These are phyloP conservation scores for Apodemus agrarius DNA, from an alignment of 2,797 vertebrate genomes.

Conservation along the genomic window DNA sequence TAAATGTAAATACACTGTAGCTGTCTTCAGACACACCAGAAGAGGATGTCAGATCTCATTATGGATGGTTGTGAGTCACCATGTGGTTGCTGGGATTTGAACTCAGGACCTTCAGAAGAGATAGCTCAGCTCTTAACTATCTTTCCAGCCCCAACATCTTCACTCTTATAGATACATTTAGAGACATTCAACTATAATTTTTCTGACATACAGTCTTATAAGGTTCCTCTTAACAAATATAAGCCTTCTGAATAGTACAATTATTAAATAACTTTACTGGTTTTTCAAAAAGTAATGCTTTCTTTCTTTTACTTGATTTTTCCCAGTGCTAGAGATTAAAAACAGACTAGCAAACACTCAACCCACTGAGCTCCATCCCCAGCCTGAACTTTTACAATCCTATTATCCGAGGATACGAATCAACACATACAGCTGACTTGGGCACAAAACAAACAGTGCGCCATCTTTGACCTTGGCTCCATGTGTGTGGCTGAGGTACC, in stretches of 20 bases:
- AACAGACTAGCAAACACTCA: neutral
- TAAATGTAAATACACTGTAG: no score
- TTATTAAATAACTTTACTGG: slow-evolving; percentile 54
- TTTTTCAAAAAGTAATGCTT: slow-evolving; percentile 4
- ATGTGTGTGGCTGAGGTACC: slow-evolving; percentile 84
- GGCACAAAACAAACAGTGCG: slow-evolving; percentile 2
- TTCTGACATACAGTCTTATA: neutral
- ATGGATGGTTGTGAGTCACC: no score
- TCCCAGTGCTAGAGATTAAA: neutral
- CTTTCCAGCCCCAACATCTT: neutral
- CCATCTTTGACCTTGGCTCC: neutral
- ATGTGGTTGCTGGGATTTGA: no score
- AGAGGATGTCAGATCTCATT: no score
- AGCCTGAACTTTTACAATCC: neutral
- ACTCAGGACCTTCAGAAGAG: no score
- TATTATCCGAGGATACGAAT: slow-evolving; percentile 19
- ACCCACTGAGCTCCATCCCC: neutral
- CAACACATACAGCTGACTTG: neutral
- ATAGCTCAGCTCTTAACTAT: no score
- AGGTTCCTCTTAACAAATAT: slow-evolving; percentile 28
- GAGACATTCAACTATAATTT: slow-evolving; percentile 41
- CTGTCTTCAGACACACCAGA: no score
- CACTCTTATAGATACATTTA: neutral
- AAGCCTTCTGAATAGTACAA: slow-evolving; percentile 16
- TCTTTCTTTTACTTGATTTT: neutral